Base-by-base conservation (phyloP, 1,140 invertebrate species). In the Babylonia areolata region DNA sequence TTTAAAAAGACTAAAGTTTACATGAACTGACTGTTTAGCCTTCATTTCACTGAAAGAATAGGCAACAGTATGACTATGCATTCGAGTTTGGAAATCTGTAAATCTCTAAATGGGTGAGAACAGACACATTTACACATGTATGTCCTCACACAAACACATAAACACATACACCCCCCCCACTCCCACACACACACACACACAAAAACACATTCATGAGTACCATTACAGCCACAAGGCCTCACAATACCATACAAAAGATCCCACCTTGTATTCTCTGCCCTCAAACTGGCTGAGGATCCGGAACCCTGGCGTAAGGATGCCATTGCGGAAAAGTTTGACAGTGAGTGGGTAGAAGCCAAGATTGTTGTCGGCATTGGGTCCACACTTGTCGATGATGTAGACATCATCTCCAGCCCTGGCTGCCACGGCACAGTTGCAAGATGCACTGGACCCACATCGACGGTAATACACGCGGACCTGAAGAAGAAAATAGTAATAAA, bases 361-460 rank as follows among this genome's bases (percentile, higher is more conserved):
- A n/a, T n/a, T n/a, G 6, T n/a, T 20, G 0, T 33, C 82, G 5
- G 81, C 85, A 17, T 84, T 23, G 20, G 31, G 54, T 23, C 90
- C 90, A 89, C 93, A 93, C 54, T 91, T 91, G 84, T 93, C 92
- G n/a, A 94, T 88, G 33, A 92, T 35, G 0, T 93, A 78, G n/a
- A 93, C 92, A 84, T 94, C 93, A 87, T 94, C 92, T 40, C 86
- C 89, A 1, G 89, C 90, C 23, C 86, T 88, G 9, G 90, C 89
- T n/a, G 92, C 91, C 0, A 93, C 91, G 37, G 91, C 93, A 88
- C 92, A 93, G 88, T 92, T 94, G 87, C 93, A 94, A 35, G 92
- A 91, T 39, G 89, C 90, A 28, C 78, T 58, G 33, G 85, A 81
- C 31, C 82, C 80, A 84, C 91, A 92, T 23, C 80, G 71, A 15